Evolutionary conservation across 2,888 invertebrate species (phyloP).

Genomic region (Balanococcus diminutus): DNA sequence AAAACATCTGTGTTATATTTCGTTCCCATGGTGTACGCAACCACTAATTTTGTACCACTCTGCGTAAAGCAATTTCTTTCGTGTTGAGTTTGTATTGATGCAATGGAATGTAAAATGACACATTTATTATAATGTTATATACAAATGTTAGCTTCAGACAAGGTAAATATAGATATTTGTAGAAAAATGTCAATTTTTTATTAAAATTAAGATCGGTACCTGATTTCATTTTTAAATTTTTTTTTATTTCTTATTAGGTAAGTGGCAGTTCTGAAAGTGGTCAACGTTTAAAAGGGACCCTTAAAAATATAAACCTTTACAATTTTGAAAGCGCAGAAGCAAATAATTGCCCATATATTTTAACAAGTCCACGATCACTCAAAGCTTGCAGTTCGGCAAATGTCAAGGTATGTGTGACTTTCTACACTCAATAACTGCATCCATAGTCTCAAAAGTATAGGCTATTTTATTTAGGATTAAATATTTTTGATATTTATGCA

Average conservation of each 20-base stretch:
- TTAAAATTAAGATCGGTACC: not conserved
- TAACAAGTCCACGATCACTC: constrained; percentile 66
- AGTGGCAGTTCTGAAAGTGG: not conserved
- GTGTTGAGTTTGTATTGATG: constrained; percentile 4
- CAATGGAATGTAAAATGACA: constrained; percentile 18
- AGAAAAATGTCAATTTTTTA: not conserved
- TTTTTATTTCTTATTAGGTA: not conserved
- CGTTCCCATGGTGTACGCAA: constrained; percentile 49
- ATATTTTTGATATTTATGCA: not conserved
- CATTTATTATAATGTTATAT: constrained; percentile 12
- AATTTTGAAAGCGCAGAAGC: constrained; percentile 64
- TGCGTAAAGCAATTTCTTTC: constrained; percentile 43
- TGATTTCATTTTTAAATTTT: not conserved
- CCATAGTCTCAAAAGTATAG: not conserved
- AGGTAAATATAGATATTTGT: constrained; percentile 13
- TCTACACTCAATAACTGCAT: not conserved
- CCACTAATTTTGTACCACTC: constrained; percentile 47
- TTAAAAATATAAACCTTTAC: constrained; percentile 59
- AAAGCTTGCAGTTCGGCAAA: constrained; percentile 64
- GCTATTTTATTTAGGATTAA: not conserved
- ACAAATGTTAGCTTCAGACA: constrained; percentile 21
- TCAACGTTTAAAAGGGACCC: not conserved
- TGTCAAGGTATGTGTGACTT: constrained; percentile 62
- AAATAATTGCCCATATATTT: constrained; percentile 64
- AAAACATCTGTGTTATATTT: constrained; percentile 10